A percentile compares a stretch with the other conserved stretches of the same genome.
phyloP scores from a whole-genome alignment of 1,140 invertebrate species.

The Oscheius sp. region DNA sequence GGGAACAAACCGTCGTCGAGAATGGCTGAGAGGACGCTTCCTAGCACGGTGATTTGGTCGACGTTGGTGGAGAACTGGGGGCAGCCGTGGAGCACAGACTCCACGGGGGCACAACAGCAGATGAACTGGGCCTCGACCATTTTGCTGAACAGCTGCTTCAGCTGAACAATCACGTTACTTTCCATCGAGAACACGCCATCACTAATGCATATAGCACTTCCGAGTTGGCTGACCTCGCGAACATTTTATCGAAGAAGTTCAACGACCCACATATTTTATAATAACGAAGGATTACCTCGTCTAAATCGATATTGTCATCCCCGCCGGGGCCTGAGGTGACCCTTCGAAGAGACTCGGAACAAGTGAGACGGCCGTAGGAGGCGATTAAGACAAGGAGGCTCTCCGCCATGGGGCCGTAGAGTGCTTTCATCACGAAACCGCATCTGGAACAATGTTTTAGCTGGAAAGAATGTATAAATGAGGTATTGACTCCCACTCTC shows the following conservation, averaged over 20 bases:
- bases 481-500: too few relatives aligned
- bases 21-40: too few relatives aligned
- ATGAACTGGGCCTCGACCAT: constrained; percentile 8
- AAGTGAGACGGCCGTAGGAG: constrained; percentile 9
- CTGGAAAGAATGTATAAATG: too few relatives aligned
- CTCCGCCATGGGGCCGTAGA: constrained; percentile 7
- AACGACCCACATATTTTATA: too few relatives aligned
- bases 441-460: constrained; percentile 1
- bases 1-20: background rate
- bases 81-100: constrained; percentile 3
- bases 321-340: background rate
- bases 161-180: background rate
- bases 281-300: too few relatives aligned
- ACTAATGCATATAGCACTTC: background rate
- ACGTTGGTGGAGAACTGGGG: background rate
- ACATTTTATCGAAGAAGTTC: too few relatives aligned
- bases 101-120: background rate
- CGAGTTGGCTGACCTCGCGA: background rate
- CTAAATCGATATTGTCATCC: too few relatives aligned
- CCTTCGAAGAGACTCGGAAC: constrained; percentile 17
- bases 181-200: background rate
- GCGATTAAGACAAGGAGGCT: background rate
- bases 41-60: too few relatives aligned
- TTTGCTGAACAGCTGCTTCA: constrained; percentile 5
- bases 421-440: constrained; percentile 10